phyloP scores from a whole-genome alignment of 2,888 invertebrate species.

The Melitaea athalia region DNA sequence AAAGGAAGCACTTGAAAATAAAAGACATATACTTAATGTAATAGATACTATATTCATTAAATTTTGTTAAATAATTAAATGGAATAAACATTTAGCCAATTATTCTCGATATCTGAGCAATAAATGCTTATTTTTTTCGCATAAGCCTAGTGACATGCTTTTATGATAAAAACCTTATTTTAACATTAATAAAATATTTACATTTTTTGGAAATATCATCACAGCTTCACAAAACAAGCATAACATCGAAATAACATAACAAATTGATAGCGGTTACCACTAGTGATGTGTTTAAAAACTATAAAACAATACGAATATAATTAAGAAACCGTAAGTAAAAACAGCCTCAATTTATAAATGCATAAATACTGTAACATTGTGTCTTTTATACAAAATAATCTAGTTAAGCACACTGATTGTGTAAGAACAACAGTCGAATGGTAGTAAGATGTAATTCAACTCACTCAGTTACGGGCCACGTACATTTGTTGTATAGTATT shows the following conservation, averaged over 20 bases:
- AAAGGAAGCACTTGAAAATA: conserved; percentile 38
- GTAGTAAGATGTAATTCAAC: background rate
- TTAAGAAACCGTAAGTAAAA: conserved; percentile 48
- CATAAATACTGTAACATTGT: conserved; percentile 69
- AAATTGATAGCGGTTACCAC: conserved; percentile 57
- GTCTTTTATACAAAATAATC: conserved; percentile 32
- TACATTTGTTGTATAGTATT: conserved; percentile 5
- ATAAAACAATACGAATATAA: conserved; percentile 57
- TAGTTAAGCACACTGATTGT: conserved; percentile 26
- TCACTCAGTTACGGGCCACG: background rate
- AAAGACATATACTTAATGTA: conserved; percentile 53
- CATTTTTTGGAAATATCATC: conserved; percentile 81
- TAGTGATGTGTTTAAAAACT: conserved; percentile 59
- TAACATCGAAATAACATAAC: conserved; percentile 77
- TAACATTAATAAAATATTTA: conserved; percentile 79
- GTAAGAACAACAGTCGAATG: conserved; percentile 7
- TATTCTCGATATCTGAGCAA: conserved; percentile 69
- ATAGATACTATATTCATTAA: conserved; percentile 74
- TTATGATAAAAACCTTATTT: conserved; percentile 68
- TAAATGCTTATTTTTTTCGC: conserved; percentile 74
- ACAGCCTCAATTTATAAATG: conserved; percentile 76
- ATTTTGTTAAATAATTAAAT: conserved; percentile 79
- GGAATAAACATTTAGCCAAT: conserved; percentile 81
- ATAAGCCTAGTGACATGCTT: conserved; percentile 76
- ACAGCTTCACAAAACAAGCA: conserved; percentile 82